Base-by-base conservation (phyloP, 2,113 vertebrate genomes). In the Elanoides forficatus region DNA sequence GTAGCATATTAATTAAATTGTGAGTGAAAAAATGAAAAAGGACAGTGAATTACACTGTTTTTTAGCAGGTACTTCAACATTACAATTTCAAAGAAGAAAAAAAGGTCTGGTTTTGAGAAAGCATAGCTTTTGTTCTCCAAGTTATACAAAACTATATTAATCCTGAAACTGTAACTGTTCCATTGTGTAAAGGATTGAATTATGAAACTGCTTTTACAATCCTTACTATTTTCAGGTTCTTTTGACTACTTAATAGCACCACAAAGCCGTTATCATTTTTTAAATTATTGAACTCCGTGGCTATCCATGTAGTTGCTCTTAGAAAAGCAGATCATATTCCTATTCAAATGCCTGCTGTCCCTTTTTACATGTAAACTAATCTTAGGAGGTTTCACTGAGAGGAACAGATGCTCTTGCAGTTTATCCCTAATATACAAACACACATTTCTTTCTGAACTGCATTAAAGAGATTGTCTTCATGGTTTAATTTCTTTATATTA, bases 401-500 rank as follows among this genome's bases (percentile, higher is more conserved):
- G 27, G 15, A 90, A 38, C 21, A 95, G 66, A 79, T 91, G 48
- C n/a, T 90, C 62, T 71, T 93, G 62, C 9, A 67, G n/a, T 65
- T 92, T 89, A 81, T 93, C 62, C 45, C 47, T 81, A 63, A 75
- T 55, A 65, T 45, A 50, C 0, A 29, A 32, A 43, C 32, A 59
- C 12, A 59, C 27, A 21, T 88, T 80, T 90, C 36, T 95, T 97
- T 78, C 85, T 94, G 89, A 96, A 93, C 58, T 91, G 21, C 70
- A 74, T 95, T 98, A 94, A 91, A 78, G 74, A 76, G 19, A 81
- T 71, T 93, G 42, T 95, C 73, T 92, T 88, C n/a, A 71, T 0
- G 9, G 60, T 96, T 96, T 86, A 74, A 94, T 93, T 97, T 97
- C 53, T 97, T 96, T 71, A 26, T 94, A 88, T 97, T 67, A 95